Conservation (phyloP, 1,140 invertebrate species). For the Drosophila baimaii region DNA sequence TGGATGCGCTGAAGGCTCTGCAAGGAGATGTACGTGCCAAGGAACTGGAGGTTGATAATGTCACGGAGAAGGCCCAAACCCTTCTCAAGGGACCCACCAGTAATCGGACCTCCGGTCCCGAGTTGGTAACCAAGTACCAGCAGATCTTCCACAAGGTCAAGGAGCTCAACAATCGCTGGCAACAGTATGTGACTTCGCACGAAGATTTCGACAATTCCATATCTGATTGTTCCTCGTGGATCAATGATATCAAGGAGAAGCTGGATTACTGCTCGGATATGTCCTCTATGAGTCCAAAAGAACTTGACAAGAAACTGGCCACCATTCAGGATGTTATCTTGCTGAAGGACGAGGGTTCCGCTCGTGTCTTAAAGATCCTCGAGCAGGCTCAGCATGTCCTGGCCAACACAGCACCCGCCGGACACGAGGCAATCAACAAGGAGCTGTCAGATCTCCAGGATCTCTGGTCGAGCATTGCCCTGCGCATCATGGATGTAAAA, state of each 20-base stretch:
- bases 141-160: constrained; percentile 95
- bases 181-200: constrained; percentile 94
- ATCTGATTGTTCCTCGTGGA: constrained; percentile 92
- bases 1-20: constrained; percentile 90
- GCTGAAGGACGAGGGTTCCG: constrained; percentile 95
- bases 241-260: constrained; percentile 93
- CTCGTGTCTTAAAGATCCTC: constrained; percentile 93
- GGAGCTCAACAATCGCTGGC: constrained; percentile 95
- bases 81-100: constrained; percentile 88
- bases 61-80: constrained; percentile 95
- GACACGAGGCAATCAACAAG: constrained; percentile 94
- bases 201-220: constrained; percentile 94
- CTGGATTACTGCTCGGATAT: constrained; percentile 93
- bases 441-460: constrained; percentile 93
- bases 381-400: constrained; percentile 96
- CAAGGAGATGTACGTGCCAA: constrained; percentile 96
- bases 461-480: constrained; percentile 93
- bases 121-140: constrained; percentile 95
- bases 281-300: constrained; percentile 91
- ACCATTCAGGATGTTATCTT: constrained; percentile 93
- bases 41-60: constrained; percentile 95
- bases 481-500: constrained; percentile 95
- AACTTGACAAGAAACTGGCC: constrained; percentile 93
- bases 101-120: constrained; percentile 89
- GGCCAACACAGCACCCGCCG: constrained; percentile 94